Percentiles rank a stretch among this genome's conserved stretches.
Conservation (phyloP, 1,140 invertebrate genomes). For the Zaprionus kolodkinae region DNA sequence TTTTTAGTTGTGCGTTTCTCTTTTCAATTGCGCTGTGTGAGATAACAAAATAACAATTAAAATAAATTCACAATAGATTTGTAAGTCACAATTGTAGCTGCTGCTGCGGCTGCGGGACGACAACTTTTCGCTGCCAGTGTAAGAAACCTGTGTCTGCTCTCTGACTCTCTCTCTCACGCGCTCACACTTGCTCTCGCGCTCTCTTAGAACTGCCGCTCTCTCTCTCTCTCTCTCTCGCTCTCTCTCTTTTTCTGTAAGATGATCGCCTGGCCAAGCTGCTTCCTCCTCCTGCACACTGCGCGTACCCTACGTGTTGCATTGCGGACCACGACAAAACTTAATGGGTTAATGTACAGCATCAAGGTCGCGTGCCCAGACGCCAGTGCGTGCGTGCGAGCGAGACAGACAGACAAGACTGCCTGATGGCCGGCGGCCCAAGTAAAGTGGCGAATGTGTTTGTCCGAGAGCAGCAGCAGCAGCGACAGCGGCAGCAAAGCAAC, state of each 20-base stretch:
- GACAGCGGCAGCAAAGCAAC: neutral
- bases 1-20: constrained; percentile 10
- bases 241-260: constrained; percentile 30
- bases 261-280: constrained; percentile 52
- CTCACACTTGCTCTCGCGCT: neutral
- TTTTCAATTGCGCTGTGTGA: constrained; percentile 4
- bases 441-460: constrained; percentile 42
- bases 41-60: constrained; percentile 26
- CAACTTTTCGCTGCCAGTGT: constrained; percentile 40
- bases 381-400: constrained; percentile 20
- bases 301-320: constrained; percentile 24
- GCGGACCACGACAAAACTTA: constrained; percentile 59
- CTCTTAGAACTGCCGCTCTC: neutral
- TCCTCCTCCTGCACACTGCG: constrained; percentile 6
- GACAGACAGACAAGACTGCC: neutral
- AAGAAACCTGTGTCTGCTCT: constrained; percentile 34
- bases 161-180: neutral
- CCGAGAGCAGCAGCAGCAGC: neutral
- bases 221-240: neutral
- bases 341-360: constrained; percentile 81
- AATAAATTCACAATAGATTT: constrained; percentile 28
- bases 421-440: constrained; percentile 20
- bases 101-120: constrained; percentile 3
- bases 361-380: constrained; percentile 69
- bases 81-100: constrained; percentile 1